Evolutionary conservation across 2,888 invertebrate genomes (phyloP), one percentile per base, ranked within the genome.

Genomic region (Nyleta sp.): DNA sequence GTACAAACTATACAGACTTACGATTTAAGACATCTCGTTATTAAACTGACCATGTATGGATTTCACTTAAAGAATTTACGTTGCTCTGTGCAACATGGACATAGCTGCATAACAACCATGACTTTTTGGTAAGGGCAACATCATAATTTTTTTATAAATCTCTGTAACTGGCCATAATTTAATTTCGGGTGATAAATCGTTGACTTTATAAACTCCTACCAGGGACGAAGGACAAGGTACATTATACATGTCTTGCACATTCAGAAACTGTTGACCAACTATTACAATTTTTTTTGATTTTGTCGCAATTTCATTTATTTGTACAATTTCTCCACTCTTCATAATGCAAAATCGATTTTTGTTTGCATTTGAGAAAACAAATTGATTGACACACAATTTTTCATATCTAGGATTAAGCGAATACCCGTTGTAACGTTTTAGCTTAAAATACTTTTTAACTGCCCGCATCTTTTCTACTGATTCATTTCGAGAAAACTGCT

Each of bases 341-440:
- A 50, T 57, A 1, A 68, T n/a, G 20, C 59, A 68, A 59, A n/a
- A 68, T 10, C 59, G 24, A 50, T 68, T 50, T 31, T 38, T 68
- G 3, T 24, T 35, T 7, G 10, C 4, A n/a, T 24, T 55, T 6
- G 38, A 28, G 28, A 46, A 68, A 13, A 22, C 8, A n/a, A 68
- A 40, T 1, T 22, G 44, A n/a, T 52, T 70, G 6, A 33, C 33
- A 6, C 17, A 33, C 31, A 67, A 24, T 18, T 67, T 55, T 48
- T 55, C 28, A 38, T 57, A 67, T n/a, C 55, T 1, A 24, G 67
- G 67, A 67, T 57, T 55, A 5, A 55, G 11, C 8, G 67, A 46
- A 0, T 67, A 8, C 7, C 35, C 55, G 13, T 67, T 22, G 8
- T 35, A 10, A 22, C 15, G 20, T 55, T 67, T 55, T n/a, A 67